phyloP scores from a whole-genome alignment of 1,140 invertebrate genomes.

The Asbolus verrucosus region DNA sequence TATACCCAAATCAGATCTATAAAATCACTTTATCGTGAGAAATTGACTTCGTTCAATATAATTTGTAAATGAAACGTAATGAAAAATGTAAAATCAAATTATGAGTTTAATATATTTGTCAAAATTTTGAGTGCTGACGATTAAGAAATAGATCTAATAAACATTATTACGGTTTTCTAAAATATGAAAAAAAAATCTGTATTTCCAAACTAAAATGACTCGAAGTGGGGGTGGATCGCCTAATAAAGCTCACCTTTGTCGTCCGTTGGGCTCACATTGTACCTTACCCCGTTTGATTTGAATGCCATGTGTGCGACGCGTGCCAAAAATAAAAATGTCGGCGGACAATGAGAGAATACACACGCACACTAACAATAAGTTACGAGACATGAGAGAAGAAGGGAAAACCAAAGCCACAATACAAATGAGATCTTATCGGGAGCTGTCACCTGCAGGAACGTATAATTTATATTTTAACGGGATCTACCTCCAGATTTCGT shows the following conservation, averaged over 20 bases:
- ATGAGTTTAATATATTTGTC: no score
- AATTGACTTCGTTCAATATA: no score
- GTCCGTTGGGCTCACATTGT: conserved; percentile 3
- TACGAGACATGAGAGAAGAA: conserved; percentile 29
- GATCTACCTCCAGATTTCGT: not conserved
- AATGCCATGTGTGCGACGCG: conserved; percentile 31
- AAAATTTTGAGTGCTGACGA: no score
- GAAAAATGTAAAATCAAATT: no score
- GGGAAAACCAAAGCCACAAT: conserved; percentile 35
- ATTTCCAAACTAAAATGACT: not conserved
- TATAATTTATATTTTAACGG: conserved; percentile 34
- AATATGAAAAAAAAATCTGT: conserved; percentile 16
- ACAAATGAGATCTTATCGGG: conserved; percentile 39
- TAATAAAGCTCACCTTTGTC: no score
- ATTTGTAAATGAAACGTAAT: no score
- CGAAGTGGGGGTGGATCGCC: no score
- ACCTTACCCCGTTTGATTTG: not conserved
- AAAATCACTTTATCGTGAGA: no score
- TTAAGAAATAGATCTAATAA: no score
- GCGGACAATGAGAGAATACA: conserved; percentile 25
- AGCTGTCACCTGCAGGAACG: conserved; percentile 30
- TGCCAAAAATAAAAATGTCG: conserved; percentile 45
- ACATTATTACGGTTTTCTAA: no score
- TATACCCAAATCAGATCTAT: no score
- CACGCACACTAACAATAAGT: conserved; percentile 18